These are phyloP conservation scores for Pelvicachromis taeniatus DNA, from an alignment of 2,113 vertebrate species.

Conservation along the genomic window DNA sequence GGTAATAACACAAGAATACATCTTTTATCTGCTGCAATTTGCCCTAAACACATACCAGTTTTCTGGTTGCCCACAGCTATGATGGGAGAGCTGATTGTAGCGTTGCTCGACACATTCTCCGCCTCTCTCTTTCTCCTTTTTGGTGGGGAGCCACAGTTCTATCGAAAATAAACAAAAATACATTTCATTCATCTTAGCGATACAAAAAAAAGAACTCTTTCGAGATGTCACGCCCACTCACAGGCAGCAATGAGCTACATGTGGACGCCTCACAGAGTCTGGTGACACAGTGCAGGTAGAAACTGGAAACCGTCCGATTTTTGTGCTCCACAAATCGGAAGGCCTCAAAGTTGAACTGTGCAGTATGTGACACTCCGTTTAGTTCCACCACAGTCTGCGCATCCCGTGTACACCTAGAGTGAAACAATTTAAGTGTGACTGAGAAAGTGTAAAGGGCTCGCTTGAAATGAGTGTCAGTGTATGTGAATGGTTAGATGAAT, in stretches of 20 bases:
- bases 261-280: constrained; percentile 69
- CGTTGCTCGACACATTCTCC: background rate
- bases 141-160: background rate
- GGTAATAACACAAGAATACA: background rate
- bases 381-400: constrained; percentile 50
- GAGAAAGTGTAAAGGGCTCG: background rate
- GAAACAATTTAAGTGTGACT: background rate
- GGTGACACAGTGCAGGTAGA: constrained; percentile 75
- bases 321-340: constrained; percentile 73
- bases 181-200: background rate
- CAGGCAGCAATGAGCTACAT: constrained; percentile 45
- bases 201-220: background rate
- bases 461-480: background rate
- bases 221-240: constrained; percentile 20
- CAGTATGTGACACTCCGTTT: constrained; percentile 63
- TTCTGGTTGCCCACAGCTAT: constrained; percentile 43
- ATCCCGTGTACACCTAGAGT: constrained; percentile 32
- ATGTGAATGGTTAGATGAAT: background rate
- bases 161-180: background rate
- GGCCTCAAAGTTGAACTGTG: constrained; percentile 72
- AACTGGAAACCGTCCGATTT: constrained; percentile 64
- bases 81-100: constrained; percentile 53
- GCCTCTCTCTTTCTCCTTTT: constrained; percentile 33
- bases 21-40: background rate
- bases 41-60: constrained; percentile 2